Conservation (phyloP, 2,888 invertebrate genomes). For the Drosophila planitibia region DNA sequence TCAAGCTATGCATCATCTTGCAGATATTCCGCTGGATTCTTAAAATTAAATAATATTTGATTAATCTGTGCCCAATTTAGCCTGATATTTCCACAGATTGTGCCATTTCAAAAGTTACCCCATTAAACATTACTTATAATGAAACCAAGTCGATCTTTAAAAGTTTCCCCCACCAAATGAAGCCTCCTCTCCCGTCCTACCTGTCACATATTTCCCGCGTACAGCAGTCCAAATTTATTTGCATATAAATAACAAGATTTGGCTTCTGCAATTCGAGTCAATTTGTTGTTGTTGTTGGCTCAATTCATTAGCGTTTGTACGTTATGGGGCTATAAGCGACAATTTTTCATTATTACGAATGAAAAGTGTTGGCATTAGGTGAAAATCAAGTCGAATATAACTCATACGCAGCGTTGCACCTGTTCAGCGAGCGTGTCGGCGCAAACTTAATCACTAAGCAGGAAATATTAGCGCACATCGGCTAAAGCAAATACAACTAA, state of each 20-base stretch:
- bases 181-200: neutral
- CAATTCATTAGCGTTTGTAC: constrained; percentile 54
- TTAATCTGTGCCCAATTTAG: neutral
- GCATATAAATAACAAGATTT: constrained; percentile 59
- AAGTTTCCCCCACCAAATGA: neutral
- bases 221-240: constrained; percentile 12
- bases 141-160: neutral
- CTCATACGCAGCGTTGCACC: constrained; percentile 74
- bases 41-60: neutral
- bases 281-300: constrained; percentile 4
- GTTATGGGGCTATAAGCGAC: constrained; percentile 31
- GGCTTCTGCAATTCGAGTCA: constrained; percentile 43
- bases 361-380: constrained; percentile 73
- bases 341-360: constrained; percentile 68
- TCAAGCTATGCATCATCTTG: neutral
- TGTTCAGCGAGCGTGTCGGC: constrained; percentile 38
- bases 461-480: constrained; percentile 67
- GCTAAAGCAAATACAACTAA: constrained; percentile 74
- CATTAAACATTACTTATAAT: neutral
- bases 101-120: neutral
- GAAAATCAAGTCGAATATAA: constrained; percentile 46
- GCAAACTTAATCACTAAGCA: constrained; percentile 72
- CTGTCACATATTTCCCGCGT: too few species aligned
- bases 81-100: neutral
- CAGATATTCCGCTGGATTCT: neutral